Conservation (phyloP, 2,113 vertebrate species). For the Grammomys surdaster region DNA sequence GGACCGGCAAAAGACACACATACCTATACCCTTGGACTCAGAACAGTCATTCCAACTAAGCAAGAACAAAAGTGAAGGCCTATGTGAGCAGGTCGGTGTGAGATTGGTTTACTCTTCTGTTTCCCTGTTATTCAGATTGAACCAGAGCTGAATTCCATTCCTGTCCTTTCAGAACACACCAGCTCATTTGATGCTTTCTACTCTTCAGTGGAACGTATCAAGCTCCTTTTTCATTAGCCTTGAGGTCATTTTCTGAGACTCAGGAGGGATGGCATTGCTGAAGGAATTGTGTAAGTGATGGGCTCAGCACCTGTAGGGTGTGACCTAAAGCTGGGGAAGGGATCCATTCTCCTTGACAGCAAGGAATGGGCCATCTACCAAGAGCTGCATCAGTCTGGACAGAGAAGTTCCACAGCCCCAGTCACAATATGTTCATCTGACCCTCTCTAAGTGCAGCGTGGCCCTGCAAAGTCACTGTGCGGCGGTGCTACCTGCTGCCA, state of each 20-base stretch:
- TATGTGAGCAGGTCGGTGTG: too few relatives aligned
- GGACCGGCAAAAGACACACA: fast-evolving
- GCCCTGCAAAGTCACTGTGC: fast-evolving
- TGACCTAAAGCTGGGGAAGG: fast-evolving
- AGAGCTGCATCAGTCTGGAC: fast-evolving
- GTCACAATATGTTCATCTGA: fast-evolving
- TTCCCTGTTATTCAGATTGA: not conserved
- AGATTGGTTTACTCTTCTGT: not conserved
- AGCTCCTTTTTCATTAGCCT: not conserved
- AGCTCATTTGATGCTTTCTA: not conserved
- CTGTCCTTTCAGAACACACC: not conserved
- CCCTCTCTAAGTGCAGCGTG: not conserved
- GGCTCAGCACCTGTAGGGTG: fast-evolving
- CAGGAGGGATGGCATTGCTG: too few relatives aligned
- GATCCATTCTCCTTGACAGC: not conserved
- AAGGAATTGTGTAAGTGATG: fast-evolving
- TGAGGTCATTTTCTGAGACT: not conserved
- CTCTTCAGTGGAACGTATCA: not conserved
- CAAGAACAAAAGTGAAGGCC: not conserved
- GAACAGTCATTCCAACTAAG: not conserved
- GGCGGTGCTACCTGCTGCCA: fast-evolving
- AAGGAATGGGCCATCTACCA: not conserved
- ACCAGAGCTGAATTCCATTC: not conserved
- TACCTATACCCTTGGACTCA: not conserved
- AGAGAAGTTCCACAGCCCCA: not conserved